These are phyloP conservation scores for Globicephala melas DNA, from an alignment of 2,113 vertebrate genomes.

Conservation along the genomic window DNA sequence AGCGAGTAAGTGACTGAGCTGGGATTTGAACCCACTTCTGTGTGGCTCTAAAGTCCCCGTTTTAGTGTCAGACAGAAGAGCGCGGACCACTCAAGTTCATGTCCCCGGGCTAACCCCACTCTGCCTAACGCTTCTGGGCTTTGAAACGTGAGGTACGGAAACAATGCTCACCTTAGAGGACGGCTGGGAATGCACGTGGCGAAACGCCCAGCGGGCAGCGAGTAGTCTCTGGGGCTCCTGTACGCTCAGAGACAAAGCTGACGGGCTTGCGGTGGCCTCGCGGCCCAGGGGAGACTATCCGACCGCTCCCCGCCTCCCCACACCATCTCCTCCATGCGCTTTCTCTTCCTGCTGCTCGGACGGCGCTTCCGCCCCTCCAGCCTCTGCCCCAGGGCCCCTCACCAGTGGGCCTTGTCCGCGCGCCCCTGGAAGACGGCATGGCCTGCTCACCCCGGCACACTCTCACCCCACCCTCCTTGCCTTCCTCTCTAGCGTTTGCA, in stretches of 20 bases:
- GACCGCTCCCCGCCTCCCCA: not conserved
- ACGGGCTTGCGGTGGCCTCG: not conserved
- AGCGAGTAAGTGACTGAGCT: not conserved
- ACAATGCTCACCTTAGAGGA: fast-evolving
- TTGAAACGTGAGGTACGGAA: not conserved
- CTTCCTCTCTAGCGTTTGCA: not conserved
- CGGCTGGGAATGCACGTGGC: fast-evolving
- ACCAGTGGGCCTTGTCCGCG: not conserved
- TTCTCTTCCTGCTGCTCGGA: not conserved
- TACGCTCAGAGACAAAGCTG: fast-evolving
- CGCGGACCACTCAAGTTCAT: fast-evolving
- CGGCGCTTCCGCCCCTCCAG: not conserved
- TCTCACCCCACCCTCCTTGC: not conserved
- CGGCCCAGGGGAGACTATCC: not conserved
- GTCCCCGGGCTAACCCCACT: not conserved
- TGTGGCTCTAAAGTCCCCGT: fast-evolving
- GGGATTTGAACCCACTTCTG: not conserved
- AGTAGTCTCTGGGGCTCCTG: fast-evolving
- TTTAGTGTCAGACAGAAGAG: not conserved
- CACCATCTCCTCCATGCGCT: not conserved
- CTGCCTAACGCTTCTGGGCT: not conserved
- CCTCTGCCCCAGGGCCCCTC: not conserved
- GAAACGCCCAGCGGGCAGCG: not conserved
- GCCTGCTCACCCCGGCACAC: too few relatives aligned
- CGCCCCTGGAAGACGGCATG: not conserved